phyloP scores from a whole-genome alignment of 2,888 invertebrate species.

The Athalia circularis region DNA sequence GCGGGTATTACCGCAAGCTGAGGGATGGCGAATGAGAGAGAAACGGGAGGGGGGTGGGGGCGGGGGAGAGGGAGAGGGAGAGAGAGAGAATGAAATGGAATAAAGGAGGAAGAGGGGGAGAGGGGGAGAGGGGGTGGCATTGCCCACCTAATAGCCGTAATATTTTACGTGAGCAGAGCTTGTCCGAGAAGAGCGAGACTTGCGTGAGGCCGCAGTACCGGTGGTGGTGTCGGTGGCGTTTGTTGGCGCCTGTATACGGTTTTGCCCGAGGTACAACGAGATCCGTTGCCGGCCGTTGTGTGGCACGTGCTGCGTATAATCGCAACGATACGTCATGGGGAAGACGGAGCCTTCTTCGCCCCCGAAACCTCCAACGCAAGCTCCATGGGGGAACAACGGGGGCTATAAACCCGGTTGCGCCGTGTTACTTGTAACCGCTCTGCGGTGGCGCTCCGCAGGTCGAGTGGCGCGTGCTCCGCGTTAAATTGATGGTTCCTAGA shows the following conservation, averaged over 20 bases:
- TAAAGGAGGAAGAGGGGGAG: background rate
- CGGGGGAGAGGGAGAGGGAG: background rate
- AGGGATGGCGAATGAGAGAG: no score
- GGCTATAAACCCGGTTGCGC: background rate
- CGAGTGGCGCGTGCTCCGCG: conserved; percentile 19
- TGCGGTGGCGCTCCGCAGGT: background rate
- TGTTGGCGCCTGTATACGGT: conserved; percentile 25
- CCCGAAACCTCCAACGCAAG: conserved; percentile 10
- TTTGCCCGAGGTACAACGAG: background rate
- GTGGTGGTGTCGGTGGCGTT: conserved; percentile 21
- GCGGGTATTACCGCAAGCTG: background rate
- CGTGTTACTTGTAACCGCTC: background rate
- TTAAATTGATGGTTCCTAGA: conserved; percentile 34
- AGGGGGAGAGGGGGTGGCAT: background rate
- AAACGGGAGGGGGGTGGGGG: background rate
- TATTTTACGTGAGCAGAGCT: conserved; percentile 37
- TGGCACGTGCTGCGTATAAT: conserved; percentile 45
- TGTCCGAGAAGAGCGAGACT: conserved; percentile 23
- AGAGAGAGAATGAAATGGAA: background rate
- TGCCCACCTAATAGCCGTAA: conserved; percentile 39
- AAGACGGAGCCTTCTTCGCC: conserved; percentile 28
- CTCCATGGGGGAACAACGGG: background rate
- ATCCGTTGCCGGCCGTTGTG: conserved; percentile 14
- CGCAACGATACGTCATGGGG: conserved; percentile 33
- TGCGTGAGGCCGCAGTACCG: conserved; percentile 31